Conservation (phyloP, 2,888 invertebrate genomes). For the Caenorhabditis zanzibari region DNA sequence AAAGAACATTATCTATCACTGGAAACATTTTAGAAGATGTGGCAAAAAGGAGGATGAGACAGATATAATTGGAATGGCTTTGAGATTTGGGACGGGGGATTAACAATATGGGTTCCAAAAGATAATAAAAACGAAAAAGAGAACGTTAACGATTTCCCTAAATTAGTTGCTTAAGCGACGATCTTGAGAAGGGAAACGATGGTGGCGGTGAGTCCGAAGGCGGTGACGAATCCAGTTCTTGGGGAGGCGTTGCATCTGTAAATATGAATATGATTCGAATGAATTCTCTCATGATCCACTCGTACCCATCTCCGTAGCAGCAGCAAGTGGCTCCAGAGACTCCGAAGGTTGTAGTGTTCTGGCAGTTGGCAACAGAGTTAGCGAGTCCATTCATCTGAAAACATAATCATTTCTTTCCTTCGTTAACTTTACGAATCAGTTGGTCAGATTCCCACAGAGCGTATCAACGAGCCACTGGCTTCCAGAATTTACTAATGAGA, state of each 20-base stretch:
- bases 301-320: constrained; percentile 68
- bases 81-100: neutral
- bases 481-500: constrained; percentile 36
- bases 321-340: constrained; percentile 50
- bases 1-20: constrained; percentile 11
- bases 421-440: constrained; percentile 6
- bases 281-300: neutral
- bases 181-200: constrained; percentile 10
- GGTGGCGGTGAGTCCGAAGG: constrained; percentile 31
- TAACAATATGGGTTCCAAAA: neutral
- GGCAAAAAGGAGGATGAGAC: neutral
- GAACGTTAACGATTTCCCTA: constrained; percentile 20
- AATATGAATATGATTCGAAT: neutral
- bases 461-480: constrained; percentile 8
- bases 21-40: neutral
- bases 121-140: constrained; percentile 11
- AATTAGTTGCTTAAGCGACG: constrained; percentile 12
- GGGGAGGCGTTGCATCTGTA: constrained; percentile 63
- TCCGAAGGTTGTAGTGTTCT: constrained; percentile 51
- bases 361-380: constrained; percentile 63
- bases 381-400: constrained; percentile 61
- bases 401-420: neutral
- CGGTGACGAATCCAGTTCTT: constrained; percentile 23
- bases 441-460: constrained; percentile 15
- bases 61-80: neutral